Base-by-base conservation (phyloP, 2,888 invertebrate genomes). In the Blastobasis adustella region DNA sequence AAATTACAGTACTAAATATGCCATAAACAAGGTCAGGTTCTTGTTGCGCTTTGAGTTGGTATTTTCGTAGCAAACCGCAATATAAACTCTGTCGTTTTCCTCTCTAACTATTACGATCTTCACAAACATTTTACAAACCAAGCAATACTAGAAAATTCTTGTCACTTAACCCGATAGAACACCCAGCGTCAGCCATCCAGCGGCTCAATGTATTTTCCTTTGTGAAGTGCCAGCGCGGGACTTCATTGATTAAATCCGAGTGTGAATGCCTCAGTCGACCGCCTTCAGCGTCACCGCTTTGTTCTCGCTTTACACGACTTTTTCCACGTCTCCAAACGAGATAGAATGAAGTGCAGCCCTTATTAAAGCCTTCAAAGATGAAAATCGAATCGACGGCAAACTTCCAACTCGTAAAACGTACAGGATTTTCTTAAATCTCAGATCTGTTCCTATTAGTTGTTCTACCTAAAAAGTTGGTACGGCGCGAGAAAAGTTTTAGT, bases 171-270 rank as follows among this genome's bases (percentile, higher is more conserved):
- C 69, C 77, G 60, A 57, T 45, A 54, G 57, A 61, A 53, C 59
- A 71, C 65, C 58, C 57, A 62, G 65, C 66, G 63, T 68, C 64
- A 67, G 64, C 69, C 69, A 65, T 69, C 71, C 66, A 69, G 65
- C 69, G 69, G 71, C 76, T 80, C 79, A 80, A 83, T 82, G 79
- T 84, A 79, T 77, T 49, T n/a, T 78, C 81, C 83, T 84, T 83
- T 86, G 86, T 82, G 77, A 64, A 69, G 66, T 70, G 68, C 71
- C 70, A 73, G 78, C 74, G 72, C 67, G 75, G 76, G 79, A 83
- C 75, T 82, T 77, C 82, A 82, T 83, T 85, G 84, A 86, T 86
- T 86, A 83, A 80, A 81, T 70, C 74, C 62, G 70, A 78, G 79
- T 78, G 77, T 75, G 76, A 81, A 80, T 79, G 76, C 71, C 69